Base-by-base conservation (phyloP, 2,113 vertebrate genomes). In the Podiceps cristatus region DNA sequence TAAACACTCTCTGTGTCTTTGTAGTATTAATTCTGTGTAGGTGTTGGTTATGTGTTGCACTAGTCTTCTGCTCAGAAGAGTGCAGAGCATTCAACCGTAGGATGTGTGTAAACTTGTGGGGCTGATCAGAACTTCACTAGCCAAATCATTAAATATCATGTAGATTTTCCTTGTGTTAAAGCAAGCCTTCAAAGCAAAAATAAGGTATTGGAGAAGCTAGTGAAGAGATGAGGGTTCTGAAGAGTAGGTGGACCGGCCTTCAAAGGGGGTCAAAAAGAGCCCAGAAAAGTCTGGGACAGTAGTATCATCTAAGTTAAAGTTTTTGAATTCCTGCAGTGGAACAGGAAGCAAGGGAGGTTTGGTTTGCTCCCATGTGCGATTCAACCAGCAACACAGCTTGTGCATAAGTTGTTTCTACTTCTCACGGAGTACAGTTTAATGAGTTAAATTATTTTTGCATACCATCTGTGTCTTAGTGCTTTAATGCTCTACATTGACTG, bases 381-480 rank as follows among this genome's bases (percentile, higher is more conserved):
- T 80, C 55, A 81, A 18, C 7, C 12, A 89, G 55, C 60, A 64
- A 12, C 42, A 64, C 20, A 50, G 44, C 50, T 88, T 37, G 10
- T 91, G 35, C 31, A 7, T 40, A 56, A 52, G 3, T 42, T 88
- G 4, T 81, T 90, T 64, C 64, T 55, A 17, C 33, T 88, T 83
- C 74, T 93, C 47, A 15, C 40, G 37, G 33, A 71, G n/a, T 58
- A 81, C 31, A 55, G 8, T 86, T 74, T 14, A 28, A n/a, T 69
- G 50, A 64, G 18, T 66, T 64, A 72, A 80, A 85, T 64, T 75
- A 50, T 82, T 93, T 93, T 85, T 91, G 15, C 27, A 33, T 64
- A 62, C 4, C 22, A 37, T 67, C 67, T 58, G 20, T 84, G 25
- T 68, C 56, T 71, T 49, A n/a, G 35, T 59, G 15, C 17, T 91